phyloP scores from a whole-genome alignment of 2,113 vertebrate genomes.

The Eretmochelys imbricata region DNA sequence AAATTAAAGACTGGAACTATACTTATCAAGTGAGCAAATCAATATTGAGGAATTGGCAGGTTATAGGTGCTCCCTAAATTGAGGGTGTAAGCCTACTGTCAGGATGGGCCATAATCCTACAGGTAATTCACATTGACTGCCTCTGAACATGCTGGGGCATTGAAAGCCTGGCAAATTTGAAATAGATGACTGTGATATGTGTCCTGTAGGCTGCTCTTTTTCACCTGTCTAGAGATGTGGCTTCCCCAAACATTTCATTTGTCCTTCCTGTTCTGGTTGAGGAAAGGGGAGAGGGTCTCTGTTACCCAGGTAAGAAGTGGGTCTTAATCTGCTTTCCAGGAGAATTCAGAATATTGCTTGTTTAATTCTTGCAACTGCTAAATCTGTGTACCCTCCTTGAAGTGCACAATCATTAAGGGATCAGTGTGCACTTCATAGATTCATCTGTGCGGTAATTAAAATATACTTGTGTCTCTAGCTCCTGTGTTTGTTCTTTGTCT shows the following conservation, averaged over 20 bases:
- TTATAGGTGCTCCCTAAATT: not conserved
- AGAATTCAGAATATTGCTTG: not conserved
- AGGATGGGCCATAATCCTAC: not conserved
- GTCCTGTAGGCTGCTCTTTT: not conserved
- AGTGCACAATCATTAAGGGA: not conserved
- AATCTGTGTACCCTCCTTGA: accelerated
- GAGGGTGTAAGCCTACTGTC: not conserved
- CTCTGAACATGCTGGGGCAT: not conserved
- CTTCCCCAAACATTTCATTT: not conserved
- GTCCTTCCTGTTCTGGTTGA: not conserved
- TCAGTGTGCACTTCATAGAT: not conserved
- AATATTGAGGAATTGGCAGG: not conserved
- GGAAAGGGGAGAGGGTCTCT: not conserved
- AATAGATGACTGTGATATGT: not conserved
- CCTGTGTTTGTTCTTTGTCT: not conserved
- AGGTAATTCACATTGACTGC: not conserved
- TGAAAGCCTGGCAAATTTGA: not conserved
- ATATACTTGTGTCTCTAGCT: not conserved
- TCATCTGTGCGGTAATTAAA: not conserved
- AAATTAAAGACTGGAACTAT: not conserved
- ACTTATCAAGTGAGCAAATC: not conserved
- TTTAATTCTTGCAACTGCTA: not conserved
- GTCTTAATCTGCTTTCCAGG: not conserved
- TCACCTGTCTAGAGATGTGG: not conserved
- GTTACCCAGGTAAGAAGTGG: not conserved